Evolutionary conservation across 2,113 vertebrate genomes (phyloP).

Genomic region (Tragelaphus imberbis): DNA sequence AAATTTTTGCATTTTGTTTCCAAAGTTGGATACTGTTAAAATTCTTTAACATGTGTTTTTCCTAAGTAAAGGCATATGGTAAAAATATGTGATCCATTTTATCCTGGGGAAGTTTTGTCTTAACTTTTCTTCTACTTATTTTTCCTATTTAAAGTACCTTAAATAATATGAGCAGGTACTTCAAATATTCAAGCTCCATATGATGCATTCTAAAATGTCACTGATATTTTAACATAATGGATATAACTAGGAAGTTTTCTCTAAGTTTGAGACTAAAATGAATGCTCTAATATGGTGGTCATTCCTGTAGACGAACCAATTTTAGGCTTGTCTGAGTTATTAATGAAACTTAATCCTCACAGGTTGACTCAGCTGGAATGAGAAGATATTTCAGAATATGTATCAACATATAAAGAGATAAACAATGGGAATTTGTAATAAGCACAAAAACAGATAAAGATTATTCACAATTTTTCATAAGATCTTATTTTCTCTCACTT

Average conservation of each 20-base stretch:
- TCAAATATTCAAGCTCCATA: neutral
- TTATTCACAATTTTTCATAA: neutral
- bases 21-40: neutral
- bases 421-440: neutral
- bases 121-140: neutral
- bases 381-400: neutral
- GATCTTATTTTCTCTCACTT: neutral
- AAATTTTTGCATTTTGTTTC: conserved; percentile 13
- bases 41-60: neutral
- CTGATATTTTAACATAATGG: neutral
- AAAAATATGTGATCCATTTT: neutral
- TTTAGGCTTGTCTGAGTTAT: neutral
- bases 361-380: neutral
- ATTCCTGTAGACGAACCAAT: neutral
- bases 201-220: neutral
- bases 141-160: conserved; percentile 26
- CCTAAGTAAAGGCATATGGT: neutral
- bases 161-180: neutral
- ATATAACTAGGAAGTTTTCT: neutral
- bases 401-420: neutral
- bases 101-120: neutral
- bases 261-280: neutral
- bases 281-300: neutral
- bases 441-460: neutral
- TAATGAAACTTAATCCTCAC: neutral